phyloP scores from a whole-genome alignment of 35 echinoderm and acorn worm genomes.

The Patiria miniata region DNA sequence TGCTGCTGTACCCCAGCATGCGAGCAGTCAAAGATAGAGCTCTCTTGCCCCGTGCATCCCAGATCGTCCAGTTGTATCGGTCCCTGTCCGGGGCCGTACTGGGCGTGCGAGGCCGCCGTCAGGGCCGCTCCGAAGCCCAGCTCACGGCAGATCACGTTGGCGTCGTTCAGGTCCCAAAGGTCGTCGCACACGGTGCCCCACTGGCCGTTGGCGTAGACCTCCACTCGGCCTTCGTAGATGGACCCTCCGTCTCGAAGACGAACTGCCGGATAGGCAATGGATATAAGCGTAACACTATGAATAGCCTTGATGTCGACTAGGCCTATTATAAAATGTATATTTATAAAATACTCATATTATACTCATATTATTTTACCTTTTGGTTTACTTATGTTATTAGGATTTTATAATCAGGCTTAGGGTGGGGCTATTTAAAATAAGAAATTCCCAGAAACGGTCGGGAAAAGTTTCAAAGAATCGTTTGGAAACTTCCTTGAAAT shows the following conservation, averaged over 20 bases:
- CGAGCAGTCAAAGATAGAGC: constrained; percentile 9
- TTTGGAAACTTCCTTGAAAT: no score
- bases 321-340: no score
- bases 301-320: no score
- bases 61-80: constrained; percentile 29
- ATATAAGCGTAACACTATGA: no score
- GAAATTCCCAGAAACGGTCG: no score
- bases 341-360: no score
- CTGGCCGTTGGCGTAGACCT: constrained; percentile 20
- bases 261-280: background rate
- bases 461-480: no score
- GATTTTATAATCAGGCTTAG: no score
- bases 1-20: constrained; percentile 7
- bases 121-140: constrained; percentile 27
- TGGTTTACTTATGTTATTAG: no score
- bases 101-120: background rate
- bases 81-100: constrained; percentile 24
- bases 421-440: no score
- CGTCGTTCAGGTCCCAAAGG: constrained; percentile 38
- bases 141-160: constrained; percentile 21
- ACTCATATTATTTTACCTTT: no score
- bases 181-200: constrained; percentile 50
- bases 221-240: constrained; percentile 28
- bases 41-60: constrained; percentile 25
- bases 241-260: constrained; percentile 1